These are phyloP conservation scores for Lepidonotus clava DNA, from an alignment of 2,888 invertebrate species.

Conservation along the genomic window DNA sequence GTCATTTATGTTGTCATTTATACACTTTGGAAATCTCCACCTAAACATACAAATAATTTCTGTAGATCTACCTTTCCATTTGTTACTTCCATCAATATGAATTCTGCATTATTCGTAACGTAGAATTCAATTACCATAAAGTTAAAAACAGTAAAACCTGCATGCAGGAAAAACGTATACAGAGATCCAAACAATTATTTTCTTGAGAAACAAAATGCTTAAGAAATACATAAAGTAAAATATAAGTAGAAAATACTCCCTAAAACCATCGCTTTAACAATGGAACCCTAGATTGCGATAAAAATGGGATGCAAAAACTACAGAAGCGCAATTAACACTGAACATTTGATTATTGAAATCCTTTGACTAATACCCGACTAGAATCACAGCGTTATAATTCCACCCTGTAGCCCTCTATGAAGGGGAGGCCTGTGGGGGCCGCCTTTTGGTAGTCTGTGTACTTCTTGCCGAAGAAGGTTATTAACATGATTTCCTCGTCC, in stretches of 20 bases:
- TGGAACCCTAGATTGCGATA: background rate
- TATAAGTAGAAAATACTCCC: background rate
- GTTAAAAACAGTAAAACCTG: too few species aligned
- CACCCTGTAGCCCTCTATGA: constrained; percentile 87
- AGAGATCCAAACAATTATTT: too few species aligned
- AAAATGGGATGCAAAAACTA: background rate
- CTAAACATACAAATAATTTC: too few species aligned
- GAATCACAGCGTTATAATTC: constrained; percentile 18
- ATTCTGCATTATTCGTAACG: too few species aligned
- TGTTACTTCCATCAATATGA: too few species aligned
- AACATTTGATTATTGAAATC: background rate
- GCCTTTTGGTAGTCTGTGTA: constrained; percentile 92
- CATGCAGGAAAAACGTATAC: too few species aligned
- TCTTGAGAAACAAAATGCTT: too few species aligned
- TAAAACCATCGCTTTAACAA: background rate
- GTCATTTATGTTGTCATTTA: too few species aligned
- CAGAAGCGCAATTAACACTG: background rate
- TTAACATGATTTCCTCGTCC: constrained; percentile 92
- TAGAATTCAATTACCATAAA: too few species aligned
- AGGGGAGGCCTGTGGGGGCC: constrained; percentile 93
- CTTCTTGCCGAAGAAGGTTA: constrained; percentile 94
- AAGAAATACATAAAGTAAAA: background rate
- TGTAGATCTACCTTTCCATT: too few species aligned
- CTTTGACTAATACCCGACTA: background rate
- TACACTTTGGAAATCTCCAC: too few species aligned